These are phyloP conservation scores for Sphenopsis melanotis DNA, from an alignment of 2,797 vertebrate species.

Conservation along the genomic window DNA sequence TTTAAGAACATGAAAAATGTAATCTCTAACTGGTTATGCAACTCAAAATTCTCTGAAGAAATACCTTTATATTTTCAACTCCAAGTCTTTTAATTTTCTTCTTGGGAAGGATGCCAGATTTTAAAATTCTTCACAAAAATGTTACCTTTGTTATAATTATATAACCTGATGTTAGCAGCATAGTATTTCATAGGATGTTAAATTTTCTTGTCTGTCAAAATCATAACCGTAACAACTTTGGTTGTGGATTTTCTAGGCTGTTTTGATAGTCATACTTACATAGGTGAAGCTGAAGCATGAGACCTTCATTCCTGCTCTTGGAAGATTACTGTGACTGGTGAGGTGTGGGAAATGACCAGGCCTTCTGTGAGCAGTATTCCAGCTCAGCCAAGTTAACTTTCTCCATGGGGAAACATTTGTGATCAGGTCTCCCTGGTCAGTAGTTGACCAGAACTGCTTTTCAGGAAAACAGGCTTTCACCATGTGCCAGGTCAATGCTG, in stretches of 20 bases:
- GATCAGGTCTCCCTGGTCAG: background rate
- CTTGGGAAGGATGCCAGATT: background rate
- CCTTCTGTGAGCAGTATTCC: background rate
- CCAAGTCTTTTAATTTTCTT: background rate
- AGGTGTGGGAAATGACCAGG: background rate
- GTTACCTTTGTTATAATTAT: background rate
- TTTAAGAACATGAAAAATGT: background rate
- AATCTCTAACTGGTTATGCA: background rate
- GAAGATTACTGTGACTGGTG: background rate
- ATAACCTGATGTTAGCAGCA: background rate
- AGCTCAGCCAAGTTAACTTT: background rate
- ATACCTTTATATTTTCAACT: background rate
- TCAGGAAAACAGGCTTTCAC: background rate
- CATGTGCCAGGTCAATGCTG: fast-evolving
- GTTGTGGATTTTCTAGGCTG: background rate
- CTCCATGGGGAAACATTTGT: background rate
- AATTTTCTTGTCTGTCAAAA: background rate
- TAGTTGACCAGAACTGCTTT: background rate
- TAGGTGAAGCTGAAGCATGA: background rate
- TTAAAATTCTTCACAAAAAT: background rate
- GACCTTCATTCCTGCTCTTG: background rate
- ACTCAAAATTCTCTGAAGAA: background rate
- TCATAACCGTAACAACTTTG: background rate
- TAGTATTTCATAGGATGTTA: background rate
- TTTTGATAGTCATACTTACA: background rate